Base-by-base conservation (phyloP, 2,888 invertebrate genomes). In the Desoria tigrina region DNA sequence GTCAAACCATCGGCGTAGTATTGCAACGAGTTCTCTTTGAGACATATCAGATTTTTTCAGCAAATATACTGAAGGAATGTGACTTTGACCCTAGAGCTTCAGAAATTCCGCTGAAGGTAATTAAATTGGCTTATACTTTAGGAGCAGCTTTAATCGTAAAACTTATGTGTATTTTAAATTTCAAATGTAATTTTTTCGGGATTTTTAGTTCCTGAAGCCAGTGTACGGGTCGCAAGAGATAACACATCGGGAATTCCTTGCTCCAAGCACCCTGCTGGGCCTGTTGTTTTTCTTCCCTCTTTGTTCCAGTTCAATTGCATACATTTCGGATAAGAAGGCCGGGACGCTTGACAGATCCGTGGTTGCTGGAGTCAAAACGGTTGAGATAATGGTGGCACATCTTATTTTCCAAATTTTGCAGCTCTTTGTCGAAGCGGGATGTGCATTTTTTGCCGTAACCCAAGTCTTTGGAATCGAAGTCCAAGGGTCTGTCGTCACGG, bases 201-300 rank as follows among this genome's bases (percentile, higher is more conserved):
- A n/a, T n/a, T n/a, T 77, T 2, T 79, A 92, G 81, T 92, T 93
- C 81, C 87, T 88, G 78, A 86, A 90, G 69, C 93, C 93, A 45
- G 90, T 93, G 78, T 93, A 92, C 80, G 93, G 93, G 58, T 88
- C 88, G 64, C 89, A 87, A 80, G 88, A 91, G 79, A 94, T 94
- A 4, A 92, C 91, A 16, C 95, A 95, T 79, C 94, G 94, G 0
- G 94, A 95, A 80, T 96, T 95, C 81, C 94, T 95, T 61, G 94
- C 95, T 16, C 95, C 95, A 42, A 95, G 95, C 74, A 93, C 95
- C 70, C 94, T 95, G 77, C 83, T 95, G 75, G 92, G 92, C 37
- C 94, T 95, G 81, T 93, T 94, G 1, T 96, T 94, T 84, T 94
- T 95, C 86, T 85, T 95, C 83, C 94, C 95, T 59, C 93, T 94